phyloP scores from a whole-genome alignment of 2,888 invertebrate genomes.

The Amphipyra berbera region DNA sequence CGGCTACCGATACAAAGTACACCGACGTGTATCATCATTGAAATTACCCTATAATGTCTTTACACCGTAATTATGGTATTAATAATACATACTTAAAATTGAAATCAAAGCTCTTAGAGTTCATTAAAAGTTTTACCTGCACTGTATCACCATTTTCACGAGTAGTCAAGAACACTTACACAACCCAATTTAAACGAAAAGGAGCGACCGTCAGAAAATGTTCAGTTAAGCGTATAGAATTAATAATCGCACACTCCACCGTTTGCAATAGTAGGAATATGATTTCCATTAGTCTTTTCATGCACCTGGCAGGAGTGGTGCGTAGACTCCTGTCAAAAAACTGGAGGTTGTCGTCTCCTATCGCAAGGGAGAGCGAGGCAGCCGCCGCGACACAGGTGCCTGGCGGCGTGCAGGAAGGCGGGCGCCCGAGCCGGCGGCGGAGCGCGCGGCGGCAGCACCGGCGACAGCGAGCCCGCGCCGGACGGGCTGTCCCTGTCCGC shows the following conservation, averaged over 20 bases:
- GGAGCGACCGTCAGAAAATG: constrained; percentile 52
- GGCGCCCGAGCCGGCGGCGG: constrained; percentile 76
- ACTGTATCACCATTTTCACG: constrained; percentile 78
- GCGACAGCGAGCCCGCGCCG: constrained; percentile 80
- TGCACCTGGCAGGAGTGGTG: constrained; percentile 78
- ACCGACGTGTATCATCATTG: constrained; percentile 48
- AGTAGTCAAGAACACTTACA: constrained; percentile 69
- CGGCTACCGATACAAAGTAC: constrained; percentile 56
- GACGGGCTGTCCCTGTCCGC: constrained; percentile 77
- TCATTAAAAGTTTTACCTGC: constrained; percentile 77
- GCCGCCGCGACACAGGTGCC: constrained; percentile 79
- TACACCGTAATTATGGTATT: constrained; percentile 57
- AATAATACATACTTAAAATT: constrained; percentile 78
- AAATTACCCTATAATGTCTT: constrained; percentile 60
- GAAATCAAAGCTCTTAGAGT: constrained; percentile 83
- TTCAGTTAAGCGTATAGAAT: constrained; percentile 42
- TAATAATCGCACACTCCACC: constrained; percentile 78
- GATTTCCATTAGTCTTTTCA: constrained; percentile 83
- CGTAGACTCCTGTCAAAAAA: constrained; percentile 79
- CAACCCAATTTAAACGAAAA: constrained; percentile 65
- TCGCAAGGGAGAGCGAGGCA: constrained; percentile 80
- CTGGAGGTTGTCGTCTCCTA: constrained; percentile 67
- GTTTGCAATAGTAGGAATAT: constrained; percentile 79
- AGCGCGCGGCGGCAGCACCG: constrained; percentile 79
- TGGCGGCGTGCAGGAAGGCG: constrained; percentile 78